phyloP scores from a whole-genome alignment of 1,140 invertebrate genomes.

The Pogonomyrmex californicus region DNA sequence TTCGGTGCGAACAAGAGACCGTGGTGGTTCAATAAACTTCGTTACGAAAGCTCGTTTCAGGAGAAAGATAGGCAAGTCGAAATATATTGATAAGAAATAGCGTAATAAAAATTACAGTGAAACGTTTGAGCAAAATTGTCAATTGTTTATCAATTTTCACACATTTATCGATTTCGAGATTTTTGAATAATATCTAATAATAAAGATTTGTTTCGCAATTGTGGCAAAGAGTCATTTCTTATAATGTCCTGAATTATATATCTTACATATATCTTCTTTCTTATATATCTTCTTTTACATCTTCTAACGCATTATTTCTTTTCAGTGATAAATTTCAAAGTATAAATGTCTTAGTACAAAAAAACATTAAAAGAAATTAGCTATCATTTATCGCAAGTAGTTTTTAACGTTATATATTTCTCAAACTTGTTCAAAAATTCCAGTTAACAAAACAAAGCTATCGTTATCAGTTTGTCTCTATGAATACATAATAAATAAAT shows the following conservation, averaged over 20 bases:
- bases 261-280: neutral
- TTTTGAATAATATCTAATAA: neutral
- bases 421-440: neutral
- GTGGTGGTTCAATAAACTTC: slow-evolving; percentile 9
- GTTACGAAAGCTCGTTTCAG: slow-evolving; percentile 7
- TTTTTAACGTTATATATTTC: neutral
- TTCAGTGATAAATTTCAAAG: neutral
- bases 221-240: neutral
- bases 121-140: neutral
- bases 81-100: neutral
- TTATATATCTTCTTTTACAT: too few species aligned
- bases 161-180: neutral
- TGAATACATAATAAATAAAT: too few species aligned
- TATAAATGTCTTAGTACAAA: neutral
- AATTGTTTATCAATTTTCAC: neutral
- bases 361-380: neutral
- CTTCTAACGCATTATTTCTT: neutral
- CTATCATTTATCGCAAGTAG: neutral
- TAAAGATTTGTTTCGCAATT: neutral
- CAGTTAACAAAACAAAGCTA: neutral
- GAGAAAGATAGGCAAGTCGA: neutral
- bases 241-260: neutral
- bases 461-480: neutral
- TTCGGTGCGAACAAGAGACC: slow-evolving; percentile 1
- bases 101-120: neutral